Percentiles rank a stretch among this genome's conserved stretches.
These are phyloP conservation scores for Apus apus DNA, from an alignment of 2,113 vertebrate species.

Conservation along the genomic window DNA sequence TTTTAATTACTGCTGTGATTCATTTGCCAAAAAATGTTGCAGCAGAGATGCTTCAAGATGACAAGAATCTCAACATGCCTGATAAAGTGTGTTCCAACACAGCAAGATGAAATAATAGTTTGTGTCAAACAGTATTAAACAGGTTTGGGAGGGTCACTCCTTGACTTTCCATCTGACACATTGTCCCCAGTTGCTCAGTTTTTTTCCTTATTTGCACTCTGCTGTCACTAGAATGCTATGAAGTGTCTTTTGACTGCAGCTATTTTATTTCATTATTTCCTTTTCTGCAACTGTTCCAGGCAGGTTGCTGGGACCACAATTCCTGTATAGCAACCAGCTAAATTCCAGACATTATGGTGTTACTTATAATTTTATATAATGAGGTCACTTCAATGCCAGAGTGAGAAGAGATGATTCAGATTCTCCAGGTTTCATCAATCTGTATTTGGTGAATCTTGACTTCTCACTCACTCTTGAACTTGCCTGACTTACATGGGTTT, in stretches of 20 bases:
- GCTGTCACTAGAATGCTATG: neutral
- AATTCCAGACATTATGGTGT: neutral
- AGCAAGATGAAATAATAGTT: neutral
- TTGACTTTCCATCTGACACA: neutral
- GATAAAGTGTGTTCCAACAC: neutral
- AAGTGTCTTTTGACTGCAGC: neutral
- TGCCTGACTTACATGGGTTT: neutral
- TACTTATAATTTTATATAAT: neutral
- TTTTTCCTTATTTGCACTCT: neutral
- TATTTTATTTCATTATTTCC: conserved; percentile 6
- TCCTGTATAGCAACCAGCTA: neutral
- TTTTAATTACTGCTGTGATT: neutral
- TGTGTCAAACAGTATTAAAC: neutral
- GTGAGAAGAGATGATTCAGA: neutral
- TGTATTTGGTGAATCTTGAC: neutral
- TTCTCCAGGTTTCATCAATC: neutral
- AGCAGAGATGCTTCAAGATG: neutral
- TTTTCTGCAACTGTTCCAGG: neutral
- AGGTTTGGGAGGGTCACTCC: neutral
- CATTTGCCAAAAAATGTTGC: neutral
- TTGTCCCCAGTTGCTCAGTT: neutral
- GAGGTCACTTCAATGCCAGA: neutral
- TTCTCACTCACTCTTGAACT: neutral
- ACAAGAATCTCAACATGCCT: neutral
- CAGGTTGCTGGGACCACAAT: neutral